Evolutionary conservation across 1,140 invertebrate species (phyloP), one percentile per base, ranked within the genome.

Genomic region (Plectrocnemia conspersa): DNA sequence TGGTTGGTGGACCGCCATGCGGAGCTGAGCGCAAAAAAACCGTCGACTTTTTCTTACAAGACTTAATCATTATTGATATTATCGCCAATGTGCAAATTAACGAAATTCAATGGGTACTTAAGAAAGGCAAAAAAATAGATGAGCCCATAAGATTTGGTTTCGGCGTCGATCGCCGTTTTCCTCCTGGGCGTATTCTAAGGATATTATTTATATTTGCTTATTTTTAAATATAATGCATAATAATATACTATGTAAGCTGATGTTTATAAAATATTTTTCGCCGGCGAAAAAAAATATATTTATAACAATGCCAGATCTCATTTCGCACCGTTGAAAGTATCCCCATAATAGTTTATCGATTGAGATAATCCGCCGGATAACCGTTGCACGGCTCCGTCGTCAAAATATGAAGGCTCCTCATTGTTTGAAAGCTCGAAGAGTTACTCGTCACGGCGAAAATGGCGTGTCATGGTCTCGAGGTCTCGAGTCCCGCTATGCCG

Each of bases 1-100:
- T 38, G 15, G 10, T 16, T 38, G 10, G 11, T 38, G 15, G 35
- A 38, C 35, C 35, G 35, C 35, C 35, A 16, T 38, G 35, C 35
- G 11, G 13, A 16, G 10, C 35, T 35, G 32, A 3, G n/a, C n/a
- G n/a, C 2, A 48, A 48, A 48, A 48, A 48, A 35, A 23, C 2
- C 6, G 16, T 13, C n/a, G 13, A 9, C 35, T 45, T 54, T 54
- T 54, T 45, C 32, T 11, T 18, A 16, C 35, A 21, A 54, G 18
- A 13, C 52, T 45, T 54, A 54, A 54, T 45, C 41, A 45, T 44
- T 49, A 49, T 54, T 46, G 52, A 54, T 54, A 54, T 24, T 44
- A 54, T 54, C 52, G 25, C 7, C 42, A 23, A 46, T 45, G 42
- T 45, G 42, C 32, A 38, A 54, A 54, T 45, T 54, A 32, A 54